Evolutionary conservation across 53 echinoderm and acorn worm genomes (phyloP), one percentile per base, ranked within the genome.

Genomic region (Glandiceps talaboti): DNA sequence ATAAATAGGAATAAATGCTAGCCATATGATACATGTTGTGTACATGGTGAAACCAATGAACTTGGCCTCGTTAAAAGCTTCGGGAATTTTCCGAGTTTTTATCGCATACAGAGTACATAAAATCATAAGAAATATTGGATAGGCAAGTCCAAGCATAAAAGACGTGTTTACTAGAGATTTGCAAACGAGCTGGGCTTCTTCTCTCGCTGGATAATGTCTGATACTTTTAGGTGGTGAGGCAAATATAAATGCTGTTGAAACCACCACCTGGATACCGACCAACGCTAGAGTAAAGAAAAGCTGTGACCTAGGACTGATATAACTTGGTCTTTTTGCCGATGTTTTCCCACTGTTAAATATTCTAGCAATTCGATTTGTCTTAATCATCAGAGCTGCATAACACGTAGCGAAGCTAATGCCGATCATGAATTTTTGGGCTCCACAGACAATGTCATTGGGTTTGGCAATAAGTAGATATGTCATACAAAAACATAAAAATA

Each of bases 41-140:
- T 94, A 94, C 79, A 86, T 90, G 0, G 94, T 94, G 73, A 94
- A 87, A 1, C 94, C 94, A 33, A 94, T 94, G 81, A 86, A 89
- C 74, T 94, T 94, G 20, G 94, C 91, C 75, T 94, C 94, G 76
- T 92, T 94, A 80, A 92, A 94, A 76, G 91, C 91, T 27, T 89
- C 89, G 0, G 94, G 94, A 30, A 94, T 94, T 33, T 94, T 94
- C 26, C 94, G 83, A 25, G 94, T 92, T 45, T 89, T 85, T 76
- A 94, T 86, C 33, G 94, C 94, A 73, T 92, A 94, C 0, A 83
- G 85, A 26, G 94, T 94, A 83, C 94, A 94, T 32, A 94, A 81
- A n/a, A 94, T 75, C 82, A 94, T 86, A 28, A 94, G 77, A 29
- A 91, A 80, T 33, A 94, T 72, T 1, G 94, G 94, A 84, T 89